phyloP scores from a whole-genome alignment of 2,113 vertebrate genomes.

The Datnioides undecimradiatus region DNA sequence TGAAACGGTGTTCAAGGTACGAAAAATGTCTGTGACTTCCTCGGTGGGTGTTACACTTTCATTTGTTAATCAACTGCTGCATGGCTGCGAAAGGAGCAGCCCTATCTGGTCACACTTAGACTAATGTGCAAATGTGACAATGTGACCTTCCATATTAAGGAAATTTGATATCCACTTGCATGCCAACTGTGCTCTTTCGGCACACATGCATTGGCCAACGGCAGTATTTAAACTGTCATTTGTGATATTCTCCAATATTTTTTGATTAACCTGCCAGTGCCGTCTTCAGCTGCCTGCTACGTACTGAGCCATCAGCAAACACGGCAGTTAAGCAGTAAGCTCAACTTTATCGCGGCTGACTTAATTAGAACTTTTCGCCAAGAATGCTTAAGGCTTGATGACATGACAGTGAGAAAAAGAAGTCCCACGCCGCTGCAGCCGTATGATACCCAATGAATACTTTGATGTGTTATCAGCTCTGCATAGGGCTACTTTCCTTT shows the following conservation, averaged over 20 bases:
- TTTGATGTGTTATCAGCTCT: slow-evolving; percentile 39
- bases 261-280: slow-evolving; percentile 74
- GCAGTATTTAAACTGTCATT: slow-evolving; percentile 71
- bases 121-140: slow-evolving; percentile 57
- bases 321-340: slow-evolving; percentile 65
- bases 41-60: slow-evolving; percentile 12
- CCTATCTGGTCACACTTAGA: slow-evolving; percentile 30
- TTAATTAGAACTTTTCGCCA: slow-evolving; percentile 71
- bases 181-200: slow-evolving; percentile 32
- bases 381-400: slow-evolving; percentile 60
- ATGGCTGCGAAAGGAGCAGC: slow-evolving; percentile 8
- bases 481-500: slow-evolving; percentile 6
- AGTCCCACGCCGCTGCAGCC: slow-evolving; percentile 18
- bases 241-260: slow-evolving; percentile 68
- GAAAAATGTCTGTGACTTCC: not conserved
- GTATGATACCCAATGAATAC: slow-evolving; percentile 35
- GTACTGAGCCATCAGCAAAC: slow-evolving; percentile 61
- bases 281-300: slow-evolving; percentile 54
- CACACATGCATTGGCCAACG: slow-evolving; percentile 28
- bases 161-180: slow-evolving; percentile 54
- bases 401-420: slow-evolving; percentile 38
- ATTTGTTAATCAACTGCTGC: slow-evolving; percentile 19
- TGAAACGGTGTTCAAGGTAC: not conserved
- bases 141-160: slow-evolving; percentile 54
- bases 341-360: slow-evolving; percentile 70